These are phyloP conservation scores for Trematocara marginatum DNA, from an alignment of 2,113 vertebrate species.

Conservation along the genomic window DNA sequence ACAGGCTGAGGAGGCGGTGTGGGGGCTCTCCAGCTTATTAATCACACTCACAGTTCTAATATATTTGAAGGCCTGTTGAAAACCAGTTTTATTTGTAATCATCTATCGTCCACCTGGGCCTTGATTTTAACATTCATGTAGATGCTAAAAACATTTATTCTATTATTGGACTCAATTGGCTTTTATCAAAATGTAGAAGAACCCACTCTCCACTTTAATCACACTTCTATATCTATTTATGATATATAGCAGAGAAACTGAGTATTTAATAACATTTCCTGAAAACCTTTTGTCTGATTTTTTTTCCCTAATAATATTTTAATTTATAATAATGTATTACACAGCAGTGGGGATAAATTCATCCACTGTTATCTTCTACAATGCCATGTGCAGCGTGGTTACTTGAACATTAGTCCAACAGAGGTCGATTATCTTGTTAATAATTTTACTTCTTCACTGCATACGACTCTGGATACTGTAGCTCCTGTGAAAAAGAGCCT, in stretches of 20 bases:
- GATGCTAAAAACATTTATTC: neutral
- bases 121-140: neutral
- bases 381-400: neutral
- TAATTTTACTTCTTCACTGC: neutral
- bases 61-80: neutral
- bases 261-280: neutral
- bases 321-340: neutral
- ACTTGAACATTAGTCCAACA: neutral
- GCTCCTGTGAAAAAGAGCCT: neutral
- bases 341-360: neutral
- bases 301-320: neutral
- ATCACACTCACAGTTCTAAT: neutral
- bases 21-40: neutral
- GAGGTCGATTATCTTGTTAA: neutral
- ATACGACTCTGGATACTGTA: neutral
- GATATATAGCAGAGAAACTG: neutral
- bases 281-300: neutral
- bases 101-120: neutral
- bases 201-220: neutral
- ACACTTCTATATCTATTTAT: neutral
- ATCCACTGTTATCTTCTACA: neutral
- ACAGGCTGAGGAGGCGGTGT: neutral
- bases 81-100: neutral
- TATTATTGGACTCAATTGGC: neutral
- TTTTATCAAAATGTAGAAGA: neutral